Evolutionary conservation across 2,113 vertebrate species (phyloP).

Genomic region (Anser brachyrhynchus): DNA sequence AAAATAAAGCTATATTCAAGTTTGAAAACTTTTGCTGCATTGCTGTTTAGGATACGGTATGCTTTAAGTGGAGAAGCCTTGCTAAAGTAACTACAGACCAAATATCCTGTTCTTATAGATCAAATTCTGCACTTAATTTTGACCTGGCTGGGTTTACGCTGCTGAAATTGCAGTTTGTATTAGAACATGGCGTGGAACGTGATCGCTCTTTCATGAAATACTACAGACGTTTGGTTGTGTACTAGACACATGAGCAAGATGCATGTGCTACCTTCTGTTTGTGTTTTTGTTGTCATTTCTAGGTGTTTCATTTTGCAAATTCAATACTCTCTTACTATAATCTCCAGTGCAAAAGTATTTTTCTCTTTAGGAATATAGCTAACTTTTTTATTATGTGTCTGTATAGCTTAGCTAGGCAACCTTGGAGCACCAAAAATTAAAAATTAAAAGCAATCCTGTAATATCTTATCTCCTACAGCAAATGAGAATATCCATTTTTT

Average conservation of each 20-base stretch:
- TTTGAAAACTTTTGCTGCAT: background rate
- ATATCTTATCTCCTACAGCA: background rate
- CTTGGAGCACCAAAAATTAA: background rate
- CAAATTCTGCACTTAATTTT: background rate
- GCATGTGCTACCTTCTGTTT: background rate
- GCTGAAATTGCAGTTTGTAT: background rate
- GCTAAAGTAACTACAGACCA: background rate
- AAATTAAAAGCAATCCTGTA: background rate
- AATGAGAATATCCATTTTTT: background rate
- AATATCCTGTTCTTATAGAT: background rate
- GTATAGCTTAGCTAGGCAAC: background rate
- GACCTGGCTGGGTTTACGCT: background rate
- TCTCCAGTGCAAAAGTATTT: background rate
- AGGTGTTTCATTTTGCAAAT: slow-evolving; percentile 51
- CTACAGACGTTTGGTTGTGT: background rate
- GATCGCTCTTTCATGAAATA: background rate
- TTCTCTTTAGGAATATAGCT: background rate
- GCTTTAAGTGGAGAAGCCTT: background rate
- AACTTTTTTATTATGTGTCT: background rate
- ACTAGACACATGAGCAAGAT: background rate
- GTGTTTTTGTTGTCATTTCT: background rate
- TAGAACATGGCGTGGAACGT: background rate
- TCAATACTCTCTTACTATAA: background rate
- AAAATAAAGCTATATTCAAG: background rate
- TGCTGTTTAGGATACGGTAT: background rate